Conservation (phyloP, 2,888 invertebrate species). For the Pristionchus maxplancki region DNA sequence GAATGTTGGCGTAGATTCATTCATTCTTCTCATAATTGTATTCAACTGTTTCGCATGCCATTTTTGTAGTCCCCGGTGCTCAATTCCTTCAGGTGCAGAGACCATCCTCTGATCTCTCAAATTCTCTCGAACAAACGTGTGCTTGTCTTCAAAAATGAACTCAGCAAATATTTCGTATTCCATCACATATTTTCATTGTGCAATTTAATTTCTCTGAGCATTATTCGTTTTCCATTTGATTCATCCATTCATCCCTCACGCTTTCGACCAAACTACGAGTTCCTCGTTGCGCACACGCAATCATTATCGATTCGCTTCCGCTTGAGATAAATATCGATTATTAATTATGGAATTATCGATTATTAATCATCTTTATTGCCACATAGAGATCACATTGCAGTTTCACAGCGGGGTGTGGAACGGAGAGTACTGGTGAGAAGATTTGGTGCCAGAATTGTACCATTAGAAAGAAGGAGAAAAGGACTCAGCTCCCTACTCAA, state of each 20-base stretch:
- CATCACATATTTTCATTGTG: background rate
- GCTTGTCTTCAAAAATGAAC: background rate
- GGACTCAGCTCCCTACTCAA: background rate
- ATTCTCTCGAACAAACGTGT: slow-evolving; percentile 8
- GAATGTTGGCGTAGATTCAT: background rate
- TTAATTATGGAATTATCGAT: no score
- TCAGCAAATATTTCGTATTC: background rate
- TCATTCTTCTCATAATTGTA: background rate
- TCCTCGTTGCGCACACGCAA: background rate
- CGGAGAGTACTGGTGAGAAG: background rate
- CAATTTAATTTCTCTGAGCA: background rate
- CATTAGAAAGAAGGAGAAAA: background rate
- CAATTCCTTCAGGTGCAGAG: background rate
- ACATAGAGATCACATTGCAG: slow-evolving; percentile 19
- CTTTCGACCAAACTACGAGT: slow-evolving; percentile 46
- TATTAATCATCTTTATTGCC: background rate
- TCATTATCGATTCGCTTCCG: slow-evolving; percentile 38
- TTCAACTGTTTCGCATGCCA: background rate
- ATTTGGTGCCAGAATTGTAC: background rate
- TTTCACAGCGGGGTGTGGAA: background rate
- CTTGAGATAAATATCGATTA: slow-evolving; percentile 2
- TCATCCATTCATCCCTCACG: background rate
- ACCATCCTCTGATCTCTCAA: background rate
- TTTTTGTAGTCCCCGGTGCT: background rate
- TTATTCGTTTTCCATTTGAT: background rate